A percentile compares a stretch with the other conserved stretches of the same genome.
phyloP scores from a whole-genome alignment of 2,113 vertebrate genomes.

The Rhodinocichla rosea region DNA sequence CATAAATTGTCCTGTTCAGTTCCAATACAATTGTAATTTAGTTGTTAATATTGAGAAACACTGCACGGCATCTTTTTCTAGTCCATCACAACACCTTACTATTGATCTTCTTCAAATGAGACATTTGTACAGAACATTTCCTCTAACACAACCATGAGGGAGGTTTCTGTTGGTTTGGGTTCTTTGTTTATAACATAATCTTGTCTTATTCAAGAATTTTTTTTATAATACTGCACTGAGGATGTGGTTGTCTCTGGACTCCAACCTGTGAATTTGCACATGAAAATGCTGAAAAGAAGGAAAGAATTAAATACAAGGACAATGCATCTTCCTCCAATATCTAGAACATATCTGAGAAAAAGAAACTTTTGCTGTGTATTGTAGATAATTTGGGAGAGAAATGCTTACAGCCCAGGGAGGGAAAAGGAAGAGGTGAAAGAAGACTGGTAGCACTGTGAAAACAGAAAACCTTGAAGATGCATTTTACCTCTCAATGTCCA shows the following conservation, averaged over 20 bases:
- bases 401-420: neutral
- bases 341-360: neutral
- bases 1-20: neutral
- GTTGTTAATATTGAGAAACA: neutral
- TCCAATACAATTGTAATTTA: neutral
- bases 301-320: neutral
- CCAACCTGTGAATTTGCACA: neutral
- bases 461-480: neutral
- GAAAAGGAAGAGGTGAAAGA: neutral
- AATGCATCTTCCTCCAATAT: neutral
- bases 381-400: neutral
- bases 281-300: neutral
- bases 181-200: neutral
- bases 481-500: neutral
- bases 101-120: neutral
- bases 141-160: neutral
- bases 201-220: neutral
- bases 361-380: neutral
- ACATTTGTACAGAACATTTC: neutral
- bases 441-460: neutral
- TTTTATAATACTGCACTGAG: neutral
- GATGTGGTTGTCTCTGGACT: neutral
- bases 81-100: neutral
- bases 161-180: neutral
- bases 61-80: neutral